Evolutionary conservation across 2,113 vertebrate genomes (phyloP).

Genomic region (Tupaia tana): DNA sequence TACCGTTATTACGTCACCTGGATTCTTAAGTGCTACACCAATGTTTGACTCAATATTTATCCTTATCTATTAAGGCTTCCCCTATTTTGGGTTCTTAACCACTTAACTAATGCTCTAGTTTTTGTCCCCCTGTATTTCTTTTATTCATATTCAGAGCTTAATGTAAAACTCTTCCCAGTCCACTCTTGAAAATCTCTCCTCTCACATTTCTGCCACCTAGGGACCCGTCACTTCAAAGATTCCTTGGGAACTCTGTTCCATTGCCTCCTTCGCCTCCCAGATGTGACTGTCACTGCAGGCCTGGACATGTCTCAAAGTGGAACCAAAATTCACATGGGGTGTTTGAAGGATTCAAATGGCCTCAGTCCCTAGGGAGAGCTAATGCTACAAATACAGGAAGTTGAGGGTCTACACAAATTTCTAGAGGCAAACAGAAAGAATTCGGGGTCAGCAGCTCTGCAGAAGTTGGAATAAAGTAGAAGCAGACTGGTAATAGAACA

Average conservation of each 20-base stretch:
- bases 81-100: neutral
- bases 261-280: neutral
- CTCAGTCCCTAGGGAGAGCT: neutral
- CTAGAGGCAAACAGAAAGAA: conserved; percentile 31
- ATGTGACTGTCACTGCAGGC: neutral
- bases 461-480: neutral
- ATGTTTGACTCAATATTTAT: neutral
- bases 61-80: neutral
- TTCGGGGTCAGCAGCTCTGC: conserved; percentile 31
- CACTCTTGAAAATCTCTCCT: conserved; percentile 32
- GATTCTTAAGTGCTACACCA: neutral
- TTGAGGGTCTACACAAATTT: neutral
- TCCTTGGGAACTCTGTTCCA: neutral
- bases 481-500: neutral
- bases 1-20: neutral
- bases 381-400: conserved; percentile 10
- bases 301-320: neutral
- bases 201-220: conserved; percentile 21
- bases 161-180: conserved; percentile 31
- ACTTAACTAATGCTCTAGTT: neutral
- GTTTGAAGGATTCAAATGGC: neutral
- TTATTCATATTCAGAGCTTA: neutral
- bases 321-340: neutral
- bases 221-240: neutral
- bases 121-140: neutral